phyloP scores from a whole-genome alignment of 2,888 invertebrate genomes.

The Sylvicola cinctus region DNA sequence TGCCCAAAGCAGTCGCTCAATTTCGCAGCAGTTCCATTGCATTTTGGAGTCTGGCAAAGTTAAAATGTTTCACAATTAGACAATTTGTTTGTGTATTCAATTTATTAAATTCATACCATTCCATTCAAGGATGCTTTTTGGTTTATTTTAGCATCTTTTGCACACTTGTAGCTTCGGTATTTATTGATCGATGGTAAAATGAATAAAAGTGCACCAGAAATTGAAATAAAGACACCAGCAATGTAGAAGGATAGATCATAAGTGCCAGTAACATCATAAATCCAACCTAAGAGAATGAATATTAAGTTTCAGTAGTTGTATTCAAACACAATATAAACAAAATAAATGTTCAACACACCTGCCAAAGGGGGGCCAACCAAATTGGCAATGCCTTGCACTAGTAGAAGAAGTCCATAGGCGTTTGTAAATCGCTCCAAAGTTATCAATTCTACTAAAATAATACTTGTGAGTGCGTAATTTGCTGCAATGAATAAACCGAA shows the following conservation, averaged over 20 bases:
- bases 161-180: conserved; percentile 1
- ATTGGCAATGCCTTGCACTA: conserved; percentile 80
- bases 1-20: conserved; percentile 7
- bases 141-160: no score
- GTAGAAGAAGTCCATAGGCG: conserved; percentile 69
- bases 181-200: conserved; percentile 10
- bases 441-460: conserved; percentile 74
- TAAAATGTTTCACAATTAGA: background rate
- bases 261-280: conserved; percentile 54
- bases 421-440: conserved; percentile 80
- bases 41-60: conserved; percentile 1
- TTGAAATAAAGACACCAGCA: conserved; percentile 51
- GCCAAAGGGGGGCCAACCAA: conserved; percentile 77
- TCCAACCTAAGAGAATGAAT: conserved; percentile 41
- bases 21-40: conserved; percentile 5
- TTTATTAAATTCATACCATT: background rate
- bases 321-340: background rate
- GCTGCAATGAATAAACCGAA: conserved; percentile 83
- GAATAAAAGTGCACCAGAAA: conserved; percentile 11
- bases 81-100: background rate
- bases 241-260: conserved; percentile 66
- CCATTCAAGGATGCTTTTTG: background rate
- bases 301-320: no score
- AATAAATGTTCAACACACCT: conserved; percentile 30
- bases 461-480: conserved; percentile 78